Evolutionary conservation across 2,797 vertebrate species (phyloP), one percentile per base, ranked within the genome.

Genomic region (Typhlichthys subterraneus): DNA sequence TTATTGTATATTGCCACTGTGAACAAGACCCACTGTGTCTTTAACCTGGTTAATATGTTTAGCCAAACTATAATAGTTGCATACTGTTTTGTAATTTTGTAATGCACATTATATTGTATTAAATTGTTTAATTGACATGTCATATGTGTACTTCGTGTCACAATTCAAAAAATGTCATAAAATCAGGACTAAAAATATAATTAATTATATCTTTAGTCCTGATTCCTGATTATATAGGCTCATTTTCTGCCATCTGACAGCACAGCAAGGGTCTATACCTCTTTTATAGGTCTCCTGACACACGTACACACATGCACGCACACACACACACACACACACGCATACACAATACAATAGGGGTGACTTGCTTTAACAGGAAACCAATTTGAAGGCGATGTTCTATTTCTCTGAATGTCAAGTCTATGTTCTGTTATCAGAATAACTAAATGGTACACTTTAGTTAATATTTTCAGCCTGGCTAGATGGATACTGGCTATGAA

Each of bases 241-340:
- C 14, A 60, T 62, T 68, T 57, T 66, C 42, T 19, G 23, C 49
- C 33, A 5, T 48, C n/a, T 63, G 53, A 63, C 29, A 56, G 52
- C 45, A 53, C 53, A 57, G 58, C 59, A 58, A 53, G 45, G 45
- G 45, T 45, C 19, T n/a, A 50, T 51, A 12, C 14, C 8, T 19
- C 48, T 53, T 14, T 38, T 47, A 31, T 50, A 12, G 29, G n/a
- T 13, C 14, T 5, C 13, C 33, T 45, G 15, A 19, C n/a, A 12
- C 38, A 13, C 5, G 9, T 10, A 2, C 23, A 46, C 13, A 15
- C 55, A 52, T 2, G 17, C 13, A 52, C 6, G 10, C 15, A 19
- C 8, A 19, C 50, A 52, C 50, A 53, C 15, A 19, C 8, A 19
- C 50, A 52, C 50, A 53, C 51, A 4, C 51, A 53, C 51, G 5